Conservation (phyloP, 2,797 vertebrate genomes). For the Lindbergichthys nudifrons region DNA sequence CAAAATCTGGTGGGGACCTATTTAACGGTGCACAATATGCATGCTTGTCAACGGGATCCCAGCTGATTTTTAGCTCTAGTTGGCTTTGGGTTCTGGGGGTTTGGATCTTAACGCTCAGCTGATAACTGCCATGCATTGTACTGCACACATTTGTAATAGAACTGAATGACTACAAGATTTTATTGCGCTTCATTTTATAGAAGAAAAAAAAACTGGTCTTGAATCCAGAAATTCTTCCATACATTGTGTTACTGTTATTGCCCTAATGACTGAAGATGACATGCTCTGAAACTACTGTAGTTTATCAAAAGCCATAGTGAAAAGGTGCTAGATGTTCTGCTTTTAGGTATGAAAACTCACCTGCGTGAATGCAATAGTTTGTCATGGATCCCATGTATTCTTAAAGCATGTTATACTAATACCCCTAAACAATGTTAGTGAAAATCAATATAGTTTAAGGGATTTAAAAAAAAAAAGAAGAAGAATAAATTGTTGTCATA, state of each 20-base stretch:
- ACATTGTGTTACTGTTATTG: constrained; percentile 85
- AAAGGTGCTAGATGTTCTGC: constrained; percentile 90
- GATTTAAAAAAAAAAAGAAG: constrained; percentile 68
- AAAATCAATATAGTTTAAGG: constrained; percentile 83
- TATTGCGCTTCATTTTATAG: constrained; percentile 86
- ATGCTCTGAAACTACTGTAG: constrained; percentile 88
- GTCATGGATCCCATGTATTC: constrained; percentile 86
- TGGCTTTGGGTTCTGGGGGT: constrained; percentile 89
- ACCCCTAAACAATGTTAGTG: constrained; percentile 81
- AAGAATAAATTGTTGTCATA: constrained; percentile 80
- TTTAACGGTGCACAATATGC: constrained; percentile 96
- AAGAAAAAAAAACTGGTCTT: constrained; percentile 67
- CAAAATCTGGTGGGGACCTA: constrained; percentile 83
- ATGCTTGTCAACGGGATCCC: constrained; percentile 92
- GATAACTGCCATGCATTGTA: constrained; percentile 99
- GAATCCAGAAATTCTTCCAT: constrained; percentile 79
- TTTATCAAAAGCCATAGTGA: constrained; percentile 90
- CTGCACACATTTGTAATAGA: constrained; percentile 91
- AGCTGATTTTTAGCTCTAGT: constrained; percentile 91
- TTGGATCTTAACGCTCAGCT: constrained; percentile 95
- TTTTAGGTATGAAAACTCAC: constrained; percentile 89
- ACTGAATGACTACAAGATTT: constrained; percentile 91
- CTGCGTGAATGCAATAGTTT: constrained; percentile 89
- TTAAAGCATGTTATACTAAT: constrained; percentile 87
- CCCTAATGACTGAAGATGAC: constrained; percentile 85